phyloP scores from a whole-genome alignment of 2,113 vertebrate genomes.

The Vulpes lagopus region DNA sequence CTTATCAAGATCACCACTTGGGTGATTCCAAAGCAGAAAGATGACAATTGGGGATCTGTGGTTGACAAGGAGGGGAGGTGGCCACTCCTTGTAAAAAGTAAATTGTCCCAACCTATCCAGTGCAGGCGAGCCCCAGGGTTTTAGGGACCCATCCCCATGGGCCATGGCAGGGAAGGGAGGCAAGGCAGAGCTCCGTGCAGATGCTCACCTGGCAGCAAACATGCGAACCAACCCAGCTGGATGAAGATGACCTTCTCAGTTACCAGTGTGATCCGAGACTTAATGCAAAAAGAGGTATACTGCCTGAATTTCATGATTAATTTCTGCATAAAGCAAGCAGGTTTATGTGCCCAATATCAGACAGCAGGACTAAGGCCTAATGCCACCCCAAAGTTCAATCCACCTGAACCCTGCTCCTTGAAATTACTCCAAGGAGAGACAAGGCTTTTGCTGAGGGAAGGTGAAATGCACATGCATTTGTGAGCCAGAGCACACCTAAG shows the following conservation, averaged over 20 bases:
- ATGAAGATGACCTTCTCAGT: not conserved
- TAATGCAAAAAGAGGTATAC: not conserved
- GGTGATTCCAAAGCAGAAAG: slow-evolving; percentile 37
- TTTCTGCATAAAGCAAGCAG: slow-evolving; percentile 32
- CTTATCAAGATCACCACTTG: slow-evolving; percentile 27
- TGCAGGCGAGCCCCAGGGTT: not conserved
- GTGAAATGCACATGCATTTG: not conserved
- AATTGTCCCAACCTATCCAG: not conserved
- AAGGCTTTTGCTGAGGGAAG: not conserved
- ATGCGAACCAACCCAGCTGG: not conserved
- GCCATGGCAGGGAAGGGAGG: not conserved
- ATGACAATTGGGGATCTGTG: not conserved
- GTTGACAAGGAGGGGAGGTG: not conserved
- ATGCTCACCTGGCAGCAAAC: not conserved
- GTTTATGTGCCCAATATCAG: not conserved
- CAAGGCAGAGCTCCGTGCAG: not conserved
- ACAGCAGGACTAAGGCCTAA: slow-evolving; percentile 1
- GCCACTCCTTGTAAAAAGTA: not conserved
- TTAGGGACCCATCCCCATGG: not conserved
- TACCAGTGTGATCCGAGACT: not conserved
- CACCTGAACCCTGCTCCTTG: not conserved
- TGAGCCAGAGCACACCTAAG: not conserved
- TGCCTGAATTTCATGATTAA: not conserved
- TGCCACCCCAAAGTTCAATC: not conserved
- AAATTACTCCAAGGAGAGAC: not conserved